Base-by-base conservation (phyloP, 2,888 invertebrate genomes). In the Drosophila picticornis region DNA sequence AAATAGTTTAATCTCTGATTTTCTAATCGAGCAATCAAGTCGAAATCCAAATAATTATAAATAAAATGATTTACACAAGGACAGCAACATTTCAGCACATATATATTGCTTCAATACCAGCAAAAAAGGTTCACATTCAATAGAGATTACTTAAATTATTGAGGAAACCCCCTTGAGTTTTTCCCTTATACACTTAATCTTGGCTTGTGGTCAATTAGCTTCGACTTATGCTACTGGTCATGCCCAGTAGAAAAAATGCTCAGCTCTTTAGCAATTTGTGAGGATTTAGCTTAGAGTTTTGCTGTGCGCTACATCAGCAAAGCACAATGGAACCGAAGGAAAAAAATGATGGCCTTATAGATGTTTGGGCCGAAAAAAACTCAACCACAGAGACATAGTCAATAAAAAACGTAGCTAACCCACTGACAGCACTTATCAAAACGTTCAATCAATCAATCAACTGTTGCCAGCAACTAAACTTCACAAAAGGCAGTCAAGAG, bases 391-490 rank as follows among this genome's bases (percentile, higher is more conserved):
- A 48, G 51, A 36, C 38, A 29, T 16, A 69, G 68, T 81, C 68
- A 69, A 79, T 81, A 81, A 72, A 81, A 80, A 79, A 77, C 31
- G 57, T 58, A 58, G 68, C 75, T 84, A 86, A 87, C 70, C 85
- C 88, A 88, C 78, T 88, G 85, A 85, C 82, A 84, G 88, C 81
- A 76, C 84, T 86, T 84, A 84, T 88, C 88, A 77, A 76, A 84
- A 84, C 83, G 90, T 80, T 83, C 90, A 78, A 89, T 85, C 85
- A 85, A 88, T 84, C 84, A 84, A 88, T 84, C 84, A 84, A 88
- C 89, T 81, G 90, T 89, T 89, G 89, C 87, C 87, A 71, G 84
- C 74, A 83, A 89, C 78, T 68, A 71, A 81, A 77, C 78, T 78
- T 64, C 22, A 81, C 74, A 81, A 81, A 80, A 77, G 70, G 34